phyloP scores from a whole-genome alignment of 1,140 invertebrate genomes.

The Drosophila elegans region DNA sequence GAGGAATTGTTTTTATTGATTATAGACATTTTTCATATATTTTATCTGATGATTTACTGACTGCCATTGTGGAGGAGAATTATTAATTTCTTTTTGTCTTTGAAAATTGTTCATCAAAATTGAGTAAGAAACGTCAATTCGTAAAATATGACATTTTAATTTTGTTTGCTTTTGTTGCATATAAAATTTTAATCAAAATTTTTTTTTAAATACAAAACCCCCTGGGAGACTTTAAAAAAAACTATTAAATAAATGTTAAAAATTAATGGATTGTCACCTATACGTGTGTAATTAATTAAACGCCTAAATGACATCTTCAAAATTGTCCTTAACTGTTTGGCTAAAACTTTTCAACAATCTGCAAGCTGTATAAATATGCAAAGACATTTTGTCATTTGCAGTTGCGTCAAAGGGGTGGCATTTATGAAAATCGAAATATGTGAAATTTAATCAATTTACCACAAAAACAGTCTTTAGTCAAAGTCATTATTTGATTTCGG shows the following conservation, averaged over 20 bases:
- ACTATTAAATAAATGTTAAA: not conserved
- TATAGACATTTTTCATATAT: not conserved
- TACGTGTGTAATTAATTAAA: slow-evolving; percentile 1
- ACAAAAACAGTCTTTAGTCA: slow-evolving; percentile 12
- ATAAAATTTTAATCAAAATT: not conserved
- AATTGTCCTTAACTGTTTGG: slow-evolving; percentile 5
- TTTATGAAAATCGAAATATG: slow-evolving; percentile 3
- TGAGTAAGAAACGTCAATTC: too few relatives aligned
- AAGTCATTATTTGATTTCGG: slow-evolving; percentile 33
- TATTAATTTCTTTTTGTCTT: too few relatives aligned
- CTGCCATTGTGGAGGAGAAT: not conserved
- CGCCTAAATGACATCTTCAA: not conserved
- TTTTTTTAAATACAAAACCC: not conserved
- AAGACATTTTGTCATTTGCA: not conserved
- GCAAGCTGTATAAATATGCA: not conserved
- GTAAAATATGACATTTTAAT: too few relatives aligned
- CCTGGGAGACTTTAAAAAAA: not conserved
- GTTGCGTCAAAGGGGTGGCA: not conserved
- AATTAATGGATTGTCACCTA: not conserved
- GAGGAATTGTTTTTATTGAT: not conserved
- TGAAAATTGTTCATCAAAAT: too few relatives aligned
- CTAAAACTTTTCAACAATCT: not conserved
- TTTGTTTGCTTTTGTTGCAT: not conserved
- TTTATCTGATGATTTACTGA: too few relatives aligned
- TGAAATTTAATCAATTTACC: slow-evolving; percentile 14